phyloP scores from a whole-genome alignment of 2,113 vertebrate species.

The Ochotona curzoniae region DNA sequence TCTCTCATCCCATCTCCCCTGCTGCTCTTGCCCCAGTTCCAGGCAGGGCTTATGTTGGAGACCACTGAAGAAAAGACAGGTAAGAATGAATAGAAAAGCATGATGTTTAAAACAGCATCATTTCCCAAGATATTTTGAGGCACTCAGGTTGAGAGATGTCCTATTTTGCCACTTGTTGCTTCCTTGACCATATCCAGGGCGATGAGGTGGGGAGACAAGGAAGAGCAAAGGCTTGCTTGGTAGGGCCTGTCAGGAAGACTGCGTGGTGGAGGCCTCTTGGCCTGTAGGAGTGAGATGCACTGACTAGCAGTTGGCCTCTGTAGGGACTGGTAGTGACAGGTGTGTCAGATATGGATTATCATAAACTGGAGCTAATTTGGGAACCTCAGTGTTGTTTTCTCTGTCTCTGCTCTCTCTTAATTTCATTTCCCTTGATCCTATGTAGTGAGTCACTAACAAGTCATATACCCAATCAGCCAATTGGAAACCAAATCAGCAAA shows the following conservation, averaged over 20 bases:
- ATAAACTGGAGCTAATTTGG: background rate
- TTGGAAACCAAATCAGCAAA: conserved; percentile 11
- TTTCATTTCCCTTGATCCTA: background rate
- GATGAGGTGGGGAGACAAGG: background rate
- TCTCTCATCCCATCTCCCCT: background rate
- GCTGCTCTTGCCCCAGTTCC: background rate
- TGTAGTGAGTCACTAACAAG: background rate
- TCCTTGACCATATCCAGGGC: background rate
- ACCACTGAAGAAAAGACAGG: background rate
- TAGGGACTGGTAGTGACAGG: background rate
- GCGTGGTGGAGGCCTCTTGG: too few species aligned
- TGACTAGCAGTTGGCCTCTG: background rate
- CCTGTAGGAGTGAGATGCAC: background rate
- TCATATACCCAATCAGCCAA: background rate
- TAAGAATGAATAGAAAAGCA: background rate
- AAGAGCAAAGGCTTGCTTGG: background rate
- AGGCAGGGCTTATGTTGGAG: background rate
- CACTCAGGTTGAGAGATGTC: background rate
- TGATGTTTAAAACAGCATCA: background rate
- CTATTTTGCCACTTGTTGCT: background rate
- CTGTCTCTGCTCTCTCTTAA: background rate
- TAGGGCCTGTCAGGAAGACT: background rate
- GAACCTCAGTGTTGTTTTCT: background rate
- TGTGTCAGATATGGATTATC: background rate
- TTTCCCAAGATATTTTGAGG: background rate